Evolutionary conservation across 2,797 vertebrate species (phyloP).

Genomic region (Poeciliopsis presidionis): DNA sequence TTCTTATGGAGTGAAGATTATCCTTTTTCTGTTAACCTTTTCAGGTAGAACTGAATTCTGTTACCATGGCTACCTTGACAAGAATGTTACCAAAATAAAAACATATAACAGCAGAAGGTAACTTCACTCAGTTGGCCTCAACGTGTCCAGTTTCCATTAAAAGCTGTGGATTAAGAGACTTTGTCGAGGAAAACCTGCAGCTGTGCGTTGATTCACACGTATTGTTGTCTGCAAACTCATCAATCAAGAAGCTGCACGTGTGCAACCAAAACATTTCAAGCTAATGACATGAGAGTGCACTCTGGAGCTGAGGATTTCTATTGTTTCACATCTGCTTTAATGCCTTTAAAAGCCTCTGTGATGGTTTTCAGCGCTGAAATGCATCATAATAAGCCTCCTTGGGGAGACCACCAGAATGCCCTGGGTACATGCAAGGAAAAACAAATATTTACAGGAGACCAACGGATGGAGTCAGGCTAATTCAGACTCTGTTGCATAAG

Average conservation of each 20-base stretch:
- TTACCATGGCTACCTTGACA: no score
- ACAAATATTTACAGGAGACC: slow-evolving; percentile 22
- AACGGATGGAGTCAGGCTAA: slow-evolving; percentile 35
- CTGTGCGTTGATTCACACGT: not conserved
- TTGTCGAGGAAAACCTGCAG: not conserved
- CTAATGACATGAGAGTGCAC: slow-evolving; percentile 58
- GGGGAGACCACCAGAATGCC: slow-evolving; percentile 49
- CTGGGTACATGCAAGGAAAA: slow-evolving; percentile 56
- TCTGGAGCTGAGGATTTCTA: slow-evolving; percentile 49
- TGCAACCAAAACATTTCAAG: slow-evolving; percentile 26
- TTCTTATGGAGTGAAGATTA: no score
- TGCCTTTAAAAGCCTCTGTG: slow-evolving; percentile 69
- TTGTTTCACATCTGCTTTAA: slow-evolving; percentile 53
- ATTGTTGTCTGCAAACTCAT: not conserved
- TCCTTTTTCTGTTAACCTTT: no score
- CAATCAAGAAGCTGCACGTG: slow-evolving; percentile 10
- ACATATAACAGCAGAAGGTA: no score
- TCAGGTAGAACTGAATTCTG: no score
- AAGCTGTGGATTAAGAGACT: not conserved
- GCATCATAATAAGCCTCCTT: slow-evolving; percentile 67
- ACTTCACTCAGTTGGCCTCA: no score
- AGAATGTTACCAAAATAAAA: no score
- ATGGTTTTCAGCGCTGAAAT: slow-evolving; percentile 65
- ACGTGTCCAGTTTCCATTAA: not conserved
- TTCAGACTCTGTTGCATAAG: slow-evolving; percentile 11